Percentiles rank a stretch among this genome's conserved stretches.
Evolutionary conservation across 2,113 vertebrate species (phyloP).

Genomic region (Galeopterus variegatus): DNA sequence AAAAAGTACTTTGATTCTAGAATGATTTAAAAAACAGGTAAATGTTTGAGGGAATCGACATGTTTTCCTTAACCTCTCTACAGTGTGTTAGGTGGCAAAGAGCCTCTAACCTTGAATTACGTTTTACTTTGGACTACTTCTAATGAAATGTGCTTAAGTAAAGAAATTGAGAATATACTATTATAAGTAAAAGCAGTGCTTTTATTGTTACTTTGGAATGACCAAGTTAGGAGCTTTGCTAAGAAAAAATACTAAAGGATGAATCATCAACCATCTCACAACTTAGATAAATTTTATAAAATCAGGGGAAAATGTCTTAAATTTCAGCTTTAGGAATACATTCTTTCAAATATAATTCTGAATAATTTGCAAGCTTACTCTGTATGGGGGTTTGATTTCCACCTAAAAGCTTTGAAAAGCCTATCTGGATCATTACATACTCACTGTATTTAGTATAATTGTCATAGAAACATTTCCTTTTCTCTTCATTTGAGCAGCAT

Average conservation of each 20-base stretch:
- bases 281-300: conserved; percentile 79
- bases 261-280: conserved; percentile 64
- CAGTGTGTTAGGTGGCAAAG: not conserved
- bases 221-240: conserved; percentile 20
- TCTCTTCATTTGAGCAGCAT: conserved; percentile 20
- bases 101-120: not conserved
- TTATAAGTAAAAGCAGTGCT: not conserved
- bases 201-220: conserved; percentile 66
- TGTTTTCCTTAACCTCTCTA: not conserved
- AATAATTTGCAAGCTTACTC: conserved; percentile 82
- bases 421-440: conserved; percentile 74
- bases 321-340: conserved; percentile 74
- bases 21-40: not conserved
- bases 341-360: conserved; percentile 80
- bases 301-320: conserved; percentile 76
- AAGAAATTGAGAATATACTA: not conserved
- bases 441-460: conserved; percentile 71
- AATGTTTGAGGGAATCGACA: not conserved
- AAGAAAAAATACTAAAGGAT: conserved; percentile 47
- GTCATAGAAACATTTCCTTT: conserved; percentile 62
- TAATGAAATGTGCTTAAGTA: conserved; percentile 7
- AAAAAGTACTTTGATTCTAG: not conserved
- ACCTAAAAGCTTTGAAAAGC: conserved; percentile 77
- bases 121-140: conserved; percentile 17
- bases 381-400: conserved; percentile 68